Evolutionary conservation across 2,888 invertebrate genomes (phyloP), one percentile per base, ranked within the genome.

Genomic region (Nyleta sp.): DNA sequence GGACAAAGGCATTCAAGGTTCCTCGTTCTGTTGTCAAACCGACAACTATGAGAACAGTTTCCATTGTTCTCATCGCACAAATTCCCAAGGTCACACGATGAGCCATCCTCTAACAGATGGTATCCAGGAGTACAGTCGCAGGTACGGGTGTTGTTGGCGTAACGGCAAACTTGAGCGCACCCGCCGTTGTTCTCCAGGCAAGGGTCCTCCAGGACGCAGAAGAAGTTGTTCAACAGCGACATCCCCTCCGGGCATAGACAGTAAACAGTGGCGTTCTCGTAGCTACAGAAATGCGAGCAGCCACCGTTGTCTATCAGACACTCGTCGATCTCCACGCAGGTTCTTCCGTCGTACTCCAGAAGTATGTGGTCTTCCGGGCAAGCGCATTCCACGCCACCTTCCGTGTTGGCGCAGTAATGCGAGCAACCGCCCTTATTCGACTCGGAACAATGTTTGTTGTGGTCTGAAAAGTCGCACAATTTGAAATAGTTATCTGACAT

Each of bases 401-500:
- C 87, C 2, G 83, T 87, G 57, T 90, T 86, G 2, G 87, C 85
- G 64, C 90, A 87, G 50, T 88, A 74, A 74, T 92, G 92, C 10
- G 91, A 92, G 85, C 94, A 94, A n/a, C 93, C 93, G 0, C 93
- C 93, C 78, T 94, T 93, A 48, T 91, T 85, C 8, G 83, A 85
- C 3, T 89, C 88, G 33, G 88, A 84, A 78, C 92, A 92, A 7
- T 88, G 87, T 46, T 91, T 91, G 48, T 89, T 87, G 57, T 91
- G 91, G 86, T 92, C 91, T 92, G 77, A 13, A 77, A 71, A 48
- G 38, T 11, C 18, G 24, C 22, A 18, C 46, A 31, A 46, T 46
- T 46, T 13, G 13, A 20, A 24, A 40, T 28, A 20, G 15, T n/a
- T n/a, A n/a, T n/a, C n/a, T n/a, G n/a, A n/a, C n/a, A n/a, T n/a